Conservation (phyloP, 2,113 vertebrate species). For the Nannospalax galili region DNA sequence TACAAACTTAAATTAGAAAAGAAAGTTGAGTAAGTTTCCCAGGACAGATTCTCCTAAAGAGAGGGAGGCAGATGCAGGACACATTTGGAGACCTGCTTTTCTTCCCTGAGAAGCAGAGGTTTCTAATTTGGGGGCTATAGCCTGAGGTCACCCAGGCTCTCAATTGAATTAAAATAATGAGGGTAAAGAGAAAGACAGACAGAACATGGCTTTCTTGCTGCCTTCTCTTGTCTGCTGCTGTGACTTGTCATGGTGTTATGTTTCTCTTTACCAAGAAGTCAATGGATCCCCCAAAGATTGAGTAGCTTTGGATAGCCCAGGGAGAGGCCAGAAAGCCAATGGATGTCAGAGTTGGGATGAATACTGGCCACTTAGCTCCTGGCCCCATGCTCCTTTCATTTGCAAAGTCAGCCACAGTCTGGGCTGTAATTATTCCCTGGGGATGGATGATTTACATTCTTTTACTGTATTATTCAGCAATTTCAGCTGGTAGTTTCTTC, state of each 20-base stretch:
- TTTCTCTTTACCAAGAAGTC: background rate
- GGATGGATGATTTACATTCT: background rate
- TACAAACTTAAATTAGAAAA: background rate
- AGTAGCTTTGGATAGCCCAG: background rate
- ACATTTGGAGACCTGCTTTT: background rate
- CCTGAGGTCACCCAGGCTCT: background rate
- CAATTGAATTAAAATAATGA: background rate
- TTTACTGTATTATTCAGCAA: slow-evolving; percentile 62
- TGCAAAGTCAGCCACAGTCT: background rate
- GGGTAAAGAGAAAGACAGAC: background rate
- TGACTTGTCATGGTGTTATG: background rate
- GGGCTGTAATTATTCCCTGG: background rate
- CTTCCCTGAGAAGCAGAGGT: background rate
- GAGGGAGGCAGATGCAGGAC: background rate
- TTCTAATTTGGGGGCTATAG: accelerated
- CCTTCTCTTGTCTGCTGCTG: background rate
- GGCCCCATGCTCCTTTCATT: background rate
- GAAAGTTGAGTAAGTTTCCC: background rate
- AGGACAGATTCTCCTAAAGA: background rate
- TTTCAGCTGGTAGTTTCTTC: slow-evolving; percentile 54
- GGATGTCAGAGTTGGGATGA: background rate
- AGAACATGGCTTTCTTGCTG: background rate
- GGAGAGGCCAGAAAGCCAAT: background rate
- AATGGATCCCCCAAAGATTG: background rate
- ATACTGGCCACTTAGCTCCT: background rate